Percentiles rank a stretch among this genome's conserved stretches.
phyloP scores from a whole-genome alignment of 1,140 invertebrate species.

The Melipona quadrifasciata region DNA sequence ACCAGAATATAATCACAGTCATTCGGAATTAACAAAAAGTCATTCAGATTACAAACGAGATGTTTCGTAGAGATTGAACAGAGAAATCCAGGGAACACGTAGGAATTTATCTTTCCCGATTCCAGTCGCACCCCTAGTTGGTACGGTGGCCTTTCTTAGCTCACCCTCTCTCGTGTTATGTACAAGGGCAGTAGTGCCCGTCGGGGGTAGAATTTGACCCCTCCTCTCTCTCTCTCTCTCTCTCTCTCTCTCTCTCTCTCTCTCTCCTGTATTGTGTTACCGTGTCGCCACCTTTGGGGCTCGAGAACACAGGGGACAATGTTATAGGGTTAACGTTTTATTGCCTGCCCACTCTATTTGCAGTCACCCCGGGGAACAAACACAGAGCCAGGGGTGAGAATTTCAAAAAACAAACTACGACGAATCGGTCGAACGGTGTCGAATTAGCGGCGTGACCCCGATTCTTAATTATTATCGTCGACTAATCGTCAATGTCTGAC shows the following conservation, averaged over 20 bases:
- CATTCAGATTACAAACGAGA: rapidly evolving
- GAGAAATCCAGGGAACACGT: not conserved
- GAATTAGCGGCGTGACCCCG: slow-evolving; percentile 34
- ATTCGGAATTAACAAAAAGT: not conserved
- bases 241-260: not conserved
- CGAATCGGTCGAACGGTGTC: not conserved
- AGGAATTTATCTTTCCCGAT: slow-evolving; percentile 45
- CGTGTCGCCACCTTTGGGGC: slow-evolving; percentile 70
- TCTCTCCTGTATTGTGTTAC: slow-evolving; percentile 70
- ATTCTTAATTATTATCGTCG: not conserved
- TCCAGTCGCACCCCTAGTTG: slow-evolving; percentile 48
- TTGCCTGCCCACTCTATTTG: slow-evolving; percentile 69
- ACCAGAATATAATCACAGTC: too few species aligned
- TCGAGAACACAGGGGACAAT: slow-evolving; percentile 68
- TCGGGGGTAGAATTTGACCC: slow-evolving; percentile 73
- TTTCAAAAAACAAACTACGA: slow-evolving; percentile 61
- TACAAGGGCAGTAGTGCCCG: slow-evolving; percentile 63
- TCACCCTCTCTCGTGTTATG: slow-evolving; percentile 39
- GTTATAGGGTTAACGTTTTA: slow-evolving; percentile 70
- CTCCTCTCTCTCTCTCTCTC: slow-evolving; percentile 26
- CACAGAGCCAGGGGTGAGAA: slow-evolving; percentile 38
- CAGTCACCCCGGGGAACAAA: slow-evolving; percentile 43
- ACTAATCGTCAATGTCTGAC: too few species aligned
- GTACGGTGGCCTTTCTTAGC: slow-evolving; percentile 22
- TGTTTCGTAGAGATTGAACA: too few species aligned